These are phyloP conservation scores for Probosciger aterrimus DNA, from an alignment of 2,113 vertebrate genomes.

Conservation along the genomic window DNA sequence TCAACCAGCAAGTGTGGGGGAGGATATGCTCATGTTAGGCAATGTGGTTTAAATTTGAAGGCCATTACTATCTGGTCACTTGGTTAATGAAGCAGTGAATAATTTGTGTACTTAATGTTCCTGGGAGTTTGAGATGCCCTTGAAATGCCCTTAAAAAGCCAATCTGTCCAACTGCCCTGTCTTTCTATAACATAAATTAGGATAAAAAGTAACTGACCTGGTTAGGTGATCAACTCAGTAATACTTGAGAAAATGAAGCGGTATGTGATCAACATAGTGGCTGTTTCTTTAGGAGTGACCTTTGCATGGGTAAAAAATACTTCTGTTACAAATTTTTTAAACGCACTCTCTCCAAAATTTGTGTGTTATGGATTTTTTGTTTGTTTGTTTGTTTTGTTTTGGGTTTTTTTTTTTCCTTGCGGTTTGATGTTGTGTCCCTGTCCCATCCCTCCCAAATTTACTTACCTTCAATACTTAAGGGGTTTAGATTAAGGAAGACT, in stretches of 20 bases:
- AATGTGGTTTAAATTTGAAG: conserved; percentile 23
- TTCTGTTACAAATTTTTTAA: neutral
- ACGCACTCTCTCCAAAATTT: neutral
- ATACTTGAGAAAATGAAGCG: neutral
- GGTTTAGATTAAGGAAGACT: neutral
- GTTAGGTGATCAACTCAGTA: neutral
- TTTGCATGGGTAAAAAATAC: neutral
- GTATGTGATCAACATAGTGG: neutral
- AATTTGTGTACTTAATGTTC: conserved; percentile 1
- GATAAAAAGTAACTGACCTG: neutral
- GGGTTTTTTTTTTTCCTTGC: neutral
- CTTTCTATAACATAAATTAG: neutral
- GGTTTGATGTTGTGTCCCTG: neutral
- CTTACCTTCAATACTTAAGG: neutral
- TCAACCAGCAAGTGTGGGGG: conserved; percentile 1
- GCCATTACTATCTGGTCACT: conserved; percentile 31
- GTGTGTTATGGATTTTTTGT: neutral
- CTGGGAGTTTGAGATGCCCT: neutral
- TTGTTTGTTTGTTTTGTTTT: neutral
- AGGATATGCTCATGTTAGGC: neutral
- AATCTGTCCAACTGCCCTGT: neutral
- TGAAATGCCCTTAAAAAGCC: neutral
- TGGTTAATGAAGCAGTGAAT: conserved; percentile 28
- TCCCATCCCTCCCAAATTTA: neutral
- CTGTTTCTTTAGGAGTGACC: neutral